phyloP scores from a whole-genome alignment of 2,797 vertebrate genomes.

The Tachyglossus aculeatus region DNA sequence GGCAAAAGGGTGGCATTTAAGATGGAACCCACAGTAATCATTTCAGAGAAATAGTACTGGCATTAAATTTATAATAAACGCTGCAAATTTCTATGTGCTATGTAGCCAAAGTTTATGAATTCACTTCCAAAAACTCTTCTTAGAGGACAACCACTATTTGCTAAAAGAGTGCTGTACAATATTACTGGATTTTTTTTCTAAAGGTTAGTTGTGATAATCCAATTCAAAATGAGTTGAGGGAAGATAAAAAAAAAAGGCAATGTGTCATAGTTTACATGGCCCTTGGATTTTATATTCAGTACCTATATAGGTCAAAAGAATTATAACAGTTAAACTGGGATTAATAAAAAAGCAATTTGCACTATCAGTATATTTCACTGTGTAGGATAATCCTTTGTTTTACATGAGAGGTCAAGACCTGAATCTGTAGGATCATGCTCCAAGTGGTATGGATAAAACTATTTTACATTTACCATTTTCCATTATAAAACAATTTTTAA shows the following conservation, averaged over 20 bases:
- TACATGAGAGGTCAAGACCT: neutral
- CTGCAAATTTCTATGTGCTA: neutral
- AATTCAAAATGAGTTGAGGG: neutral
- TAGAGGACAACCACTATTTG: neutral
- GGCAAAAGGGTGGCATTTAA: neutral
- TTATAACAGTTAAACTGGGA: conserved; percentile 25
- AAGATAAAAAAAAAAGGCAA: neutral
- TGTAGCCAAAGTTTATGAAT: neutral
- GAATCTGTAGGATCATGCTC: neutral
- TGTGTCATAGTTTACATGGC: no score
- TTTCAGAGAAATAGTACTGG: neutral
- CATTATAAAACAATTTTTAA: neutral
- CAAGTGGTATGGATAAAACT: conserved; percentile 21
- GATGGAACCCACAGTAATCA: neutral
- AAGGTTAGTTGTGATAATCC: neutral
- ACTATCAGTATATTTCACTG: conserved; percentile 8
- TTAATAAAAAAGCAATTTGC: conserved; percentile 40
- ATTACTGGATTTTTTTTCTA: neutral
- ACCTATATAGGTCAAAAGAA: conserved; percentile 23
- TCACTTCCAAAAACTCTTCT: neutral
- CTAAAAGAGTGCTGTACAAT: neutral
- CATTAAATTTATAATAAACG: neutral
- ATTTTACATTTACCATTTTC: neutral
- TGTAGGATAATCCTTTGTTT: conserved; percentile 9
- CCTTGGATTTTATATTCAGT: neutral